A percentile compares a stretch with the other conserved stretches of the same genome.
Conservation (phyloP, 2,888 invertebrate genomes). For the Stomorhina lunata region DNA sequence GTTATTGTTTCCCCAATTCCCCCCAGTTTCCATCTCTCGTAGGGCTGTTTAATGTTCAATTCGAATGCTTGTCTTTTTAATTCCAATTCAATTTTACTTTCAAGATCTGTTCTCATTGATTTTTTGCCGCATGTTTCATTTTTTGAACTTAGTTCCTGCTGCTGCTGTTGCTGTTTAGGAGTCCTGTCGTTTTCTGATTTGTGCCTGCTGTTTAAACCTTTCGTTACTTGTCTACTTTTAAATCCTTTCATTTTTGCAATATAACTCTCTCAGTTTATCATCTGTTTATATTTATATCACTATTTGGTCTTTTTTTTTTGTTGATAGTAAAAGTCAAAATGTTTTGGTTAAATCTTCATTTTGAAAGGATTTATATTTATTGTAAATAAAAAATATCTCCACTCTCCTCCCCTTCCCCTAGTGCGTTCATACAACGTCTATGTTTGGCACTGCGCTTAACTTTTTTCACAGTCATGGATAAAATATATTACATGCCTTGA, state of each 20-base stretch:
- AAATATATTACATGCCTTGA: background rate
- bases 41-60: conserved; percentile 18
- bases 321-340: conserved; percentile 13
- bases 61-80: background rate
- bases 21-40: conserved; percentile 50
- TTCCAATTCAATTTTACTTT: background rate
- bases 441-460: background rate
- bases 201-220: conserved; percentile 8
- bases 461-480: background rate
- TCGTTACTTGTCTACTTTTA: conserved; percentile 5
- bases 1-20: background rate
- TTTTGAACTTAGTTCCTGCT: background rate
- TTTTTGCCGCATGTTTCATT: background rate
- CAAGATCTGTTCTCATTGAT: background rate
- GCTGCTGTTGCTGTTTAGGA: background rate
- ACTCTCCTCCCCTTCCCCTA: background rate
- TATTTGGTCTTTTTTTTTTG: background rate
- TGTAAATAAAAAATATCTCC: background rate
- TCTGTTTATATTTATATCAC: background rate
- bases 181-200: conserved; percentile 19
- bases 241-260: conserved; percentile 52
- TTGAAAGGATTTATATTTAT: conserved; percentile 34
- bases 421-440: background rate
- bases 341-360: conserved; percentile 44
- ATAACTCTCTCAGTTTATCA: background rate